phyloP scores from a whole-genome alignment of 2,113 vertebrate species.

The Stomatorhinus ivindoensis region DNA sequence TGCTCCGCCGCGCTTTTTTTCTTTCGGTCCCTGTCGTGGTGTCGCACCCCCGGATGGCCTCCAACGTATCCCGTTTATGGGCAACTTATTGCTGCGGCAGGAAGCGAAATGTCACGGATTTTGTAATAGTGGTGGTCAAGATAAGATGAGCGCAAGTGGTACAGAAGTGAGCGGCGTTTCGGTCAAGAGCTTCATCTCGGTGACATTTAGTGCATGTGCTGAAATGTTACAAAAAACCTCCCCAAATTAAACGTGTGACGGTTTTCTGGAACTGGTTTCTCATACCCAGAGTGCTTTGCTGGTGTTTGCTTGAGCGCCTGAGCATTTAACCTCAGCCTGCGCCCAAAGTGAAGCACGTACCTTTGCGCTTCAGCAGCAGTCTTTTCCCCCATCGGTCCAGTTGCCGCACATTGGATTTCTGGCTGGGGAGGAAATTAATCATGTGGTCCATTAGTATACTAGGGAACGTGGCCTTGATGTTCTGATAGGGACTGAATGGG shows the following conservation, averaged over 20 bases:
- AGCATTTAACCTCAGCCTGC: background rate
- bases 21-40: background rate
- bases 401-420: background rate
- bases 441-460: background rate
- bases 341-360: background rate
- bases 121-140: background rate
- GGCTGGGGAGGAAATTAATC: background rate
- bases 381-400: background rate
- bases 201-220: background rate
- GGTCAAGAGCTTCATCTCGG: background rate
- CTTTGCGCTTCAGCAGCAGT: background rate
- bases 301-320: background rate
- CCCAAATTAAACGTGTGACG: background rate
- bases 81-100: background rate
- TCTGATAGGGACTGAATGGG: background rate
- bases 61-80: background rate
- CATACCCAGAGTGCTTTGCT: background rate
- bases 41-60: background rate
- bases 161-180: background rate
- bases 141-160: background rate
- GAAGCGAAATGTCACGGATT: background rate
- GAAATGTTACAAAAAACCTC: background rate
- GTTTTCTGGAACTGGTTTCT: background rate
- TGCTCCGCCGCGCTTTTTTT: background rate
- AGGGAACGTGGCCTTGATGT: background rate